Evolutionary conservation across 2,797 vertebrate genomes (phyloP).

Genomic region (Octomys mimax): DNA sequence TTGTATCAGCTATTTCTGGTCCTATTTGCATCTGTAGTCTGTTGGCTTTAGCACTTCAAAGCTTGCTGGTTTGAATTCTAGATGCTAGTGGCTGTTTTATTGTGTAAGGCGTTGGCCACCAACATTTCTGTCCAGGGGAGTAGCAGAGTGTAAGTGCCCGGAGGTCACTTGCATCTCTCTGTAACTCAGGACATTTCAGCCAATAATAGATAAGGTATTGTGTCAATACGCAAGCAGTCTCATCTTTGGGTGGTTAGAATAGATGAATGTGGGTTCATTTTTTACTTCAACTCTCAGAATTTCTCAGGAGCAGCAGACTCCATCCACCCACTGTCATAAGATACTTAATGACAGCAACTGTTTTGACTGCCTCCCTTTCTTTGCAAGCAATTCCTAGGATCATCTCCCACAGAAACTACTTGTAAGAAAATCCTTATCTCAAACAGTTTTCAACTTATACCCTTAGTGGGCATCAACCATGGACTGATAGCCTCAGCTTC

Average conservation of each 20-base stretch:
- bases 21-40: neutral
- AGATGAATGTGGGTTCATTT: neutral
- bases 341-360: neutral
- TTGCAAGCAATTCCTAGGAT: neutral
- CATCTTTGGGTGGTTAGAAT: neutral
- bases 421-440: neutral
- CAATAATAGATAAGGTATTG: neutral
- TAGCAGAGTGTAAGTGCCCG: neutral
- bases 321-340: neutral
- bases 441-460: neutral
- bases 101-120: neutral
- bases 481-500: neutral
- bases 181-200: neutral
- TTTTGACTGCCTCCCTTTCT: neutral
- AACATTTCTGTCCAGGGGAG: neutral
- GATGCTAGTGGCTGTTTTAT: neutral
- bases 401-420: slow-evolving; percentile 4
- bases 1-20: neutral
- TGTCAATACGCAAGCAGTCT: neutral
- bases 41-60: neutral
- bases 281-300: neutral
- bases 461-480: neutral
- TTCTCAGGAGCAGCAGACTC: neutral
- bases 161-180: neutral
- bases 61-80: neutral